Percentiles rank a stretch among this genome's conserved stretches.
phyloP scores from a whole-genome alignment of 1,140 invertebrate species.

The Triops longicaudatus region DNA sequence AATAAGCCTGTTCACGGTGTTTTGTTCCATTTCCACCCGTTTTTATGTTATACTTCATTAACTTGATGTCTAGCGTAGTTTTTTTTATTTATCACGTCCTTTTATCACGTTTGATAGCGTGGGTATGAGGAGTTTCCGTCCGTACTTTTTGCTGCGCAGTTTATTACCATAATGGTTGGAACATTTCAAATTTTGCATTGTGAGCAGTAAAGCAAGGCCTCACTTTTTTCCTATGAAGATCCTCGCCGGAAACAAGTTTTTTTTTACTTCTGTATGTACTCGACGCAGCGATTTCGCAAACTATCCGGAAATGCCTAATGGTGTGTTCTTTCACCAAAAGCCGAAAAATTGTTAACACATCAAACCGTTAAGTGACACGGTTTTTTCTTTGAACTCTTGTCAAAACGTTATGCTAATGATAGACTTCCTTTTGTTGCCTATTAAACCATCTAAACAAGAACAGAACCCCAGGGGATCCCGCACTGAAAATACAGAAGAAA shows the following conservation, averaged over 20 bases:
- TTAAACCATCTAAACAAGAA: slow-evolving; percentile 1
- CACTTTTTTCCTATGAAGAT: background rate
- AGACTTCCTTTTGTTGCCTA: slow-evolving; percentile 15
- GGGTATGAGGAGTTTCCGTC: background rate
- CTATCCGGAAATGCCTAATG: background rate
- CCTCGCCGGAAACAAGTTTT: background rate
- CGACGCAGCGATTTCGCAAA: background rate
- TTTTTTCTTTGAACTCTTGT: slow-evolving; percentile 4
- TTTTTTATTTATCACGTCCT: background rate
- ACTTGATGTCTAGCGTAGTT: background rate
- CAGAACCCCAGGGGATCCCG: background rate
- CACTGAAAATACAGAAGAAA: background rate
- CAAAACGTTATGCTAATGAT: slow-evolving; percentile 3
- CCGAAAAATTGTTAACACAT: background rate
- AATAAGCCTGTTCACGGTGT: no score
- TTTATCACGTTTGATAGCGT: background rate
- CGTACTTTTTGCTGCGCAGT: background rate
- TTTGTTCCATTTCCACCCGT: no score
- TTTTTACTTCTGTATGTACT: background rate
- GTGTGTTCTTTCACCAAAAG: background rate
- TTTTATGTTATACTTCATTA: background rate
- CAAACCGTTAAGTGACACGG: slow-evolving; percentile 11
- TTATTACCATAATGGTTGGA: background rate
- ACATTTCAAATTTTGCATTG: background rate
- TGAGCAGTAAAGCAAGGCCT: background rate